phyloP scores from a whole-genome alignment of 35 echinoderm and acorn worm genomes.

The Hemicentrotus pulcherrimus region DNA sequence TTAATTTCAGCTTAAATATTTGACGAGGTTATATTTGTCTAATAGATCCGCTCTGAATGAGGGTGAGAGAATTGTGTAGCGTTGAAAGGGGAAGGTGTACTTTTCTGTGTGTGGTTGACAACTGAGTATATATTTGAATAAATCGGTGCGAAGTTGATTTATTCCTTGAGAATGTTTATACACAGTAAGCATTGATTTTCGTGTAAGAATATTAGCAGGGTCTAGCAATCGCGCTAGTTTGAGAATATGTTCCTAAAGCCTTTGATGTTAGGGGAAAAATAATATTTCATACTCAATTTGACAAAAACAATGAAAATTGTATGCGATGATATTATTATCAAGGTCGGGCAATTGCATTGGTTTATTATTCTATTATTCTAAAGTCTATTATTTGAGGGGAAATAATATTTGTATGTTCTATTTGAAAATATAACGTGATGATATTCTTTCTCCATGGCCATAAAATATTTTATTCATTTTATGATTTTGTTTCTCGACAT shows the following conservation, averaged over 20 bases:
- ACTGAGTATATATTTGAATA: background rate
- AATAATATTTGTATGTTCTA: no score
- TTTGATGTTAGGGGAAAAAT: no score
- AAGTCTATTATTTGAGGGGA: no score
- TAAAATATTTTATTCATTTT: no score
- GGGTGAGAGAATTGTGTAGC: background rate
- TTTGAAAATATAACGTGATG: no score
- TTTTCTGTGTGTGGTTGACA: background rate
- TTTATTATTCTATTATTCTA: no score
- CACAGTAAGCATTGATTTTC: background rate
- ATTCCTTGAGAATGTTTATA: background rate
- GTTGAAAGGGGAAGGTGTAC: background rate
- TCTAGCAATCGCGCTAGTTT: background rate
- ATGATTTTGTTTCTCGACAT: no score
- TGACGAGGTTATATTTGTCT: background rate
- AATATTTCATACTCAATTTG: no score
- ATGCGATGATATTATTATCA: no score
- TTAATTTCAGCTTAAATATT: background rate
- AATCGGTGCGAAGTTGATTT: background rate
- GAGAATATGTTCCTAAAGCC: background rate
- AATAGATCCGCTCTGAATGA: background rate
- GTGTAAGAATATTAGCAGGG: background rate
- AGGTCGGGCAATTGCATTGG: no score
- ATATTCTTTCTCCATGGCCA: no score
- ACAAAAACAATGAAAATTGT: no score